Percentiles rank a stretch among this genome's conserved stretches.
Evolutionary conservation across 2,113 vertebrate genomes (phyloP).

Genomic region (Loxodonta africana): DNA sequence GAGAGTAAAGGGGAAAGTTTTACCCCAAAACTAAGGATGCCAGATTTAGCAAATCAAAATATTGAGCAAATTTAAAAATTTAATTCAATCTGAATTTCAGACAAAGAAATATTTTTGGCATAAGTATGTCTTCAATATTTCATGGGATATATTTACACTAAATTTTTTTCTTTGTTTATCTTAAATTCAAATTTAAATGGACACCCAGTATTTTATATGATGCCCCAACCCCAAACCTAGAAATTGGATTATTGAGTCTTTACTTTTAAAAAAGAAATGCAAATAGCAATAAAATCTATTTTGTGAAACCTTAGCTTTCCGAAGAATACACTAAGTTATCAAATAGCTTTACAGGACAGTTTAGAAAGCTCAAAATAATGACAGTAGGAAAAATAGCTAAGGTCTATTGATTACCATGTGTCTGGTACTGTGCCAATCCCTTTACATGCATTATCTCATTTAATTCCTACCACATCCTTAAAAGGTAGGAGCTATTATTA

Average conservation of each 20-base stretch:
- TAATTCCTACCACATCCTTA: constrained; percentile 27
- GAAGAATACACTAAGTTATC: constrained; percentile 32
- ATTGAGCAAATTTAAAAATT: background rate
- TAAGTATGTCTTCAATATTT: constrained; percentile 4
- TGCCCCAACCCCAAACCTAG: background rate
- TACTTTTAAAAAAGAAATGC: background rate
- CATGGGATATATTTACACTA: background rate
- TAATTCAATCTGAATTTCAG: constrained; percentile 12
- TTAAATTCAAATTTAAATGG: constrained; percentile 63
- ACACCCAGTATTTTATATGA: constrained; percentile 2
- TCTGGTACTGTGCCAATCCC: background rate
- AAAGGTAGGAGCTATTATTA: background rate
- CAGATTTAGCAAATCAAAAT: constrained; percentile 56
- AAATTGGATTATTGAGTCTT: constrained; percentile 19
- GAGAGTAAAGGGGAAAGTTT: background rate
- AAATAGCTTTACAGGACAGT: background rate
- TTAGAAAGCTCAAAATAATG: background rate
- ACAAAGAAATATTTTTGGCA: constrained; percentile 40
- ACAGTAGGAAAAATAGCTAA: background rate
- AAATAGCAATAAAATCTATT: background rate
- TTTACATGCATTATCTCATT: background rate
- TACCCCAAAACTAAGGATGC: background rate
- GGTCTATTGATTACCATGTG: background rate
- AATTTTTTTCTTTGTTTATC: background rate
- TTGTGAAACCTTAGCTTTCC: constrained; percentile 48